A percentile compares a stretch with the other conserved stretches of the same genome.
Evolutionary conservation across 2,888 invertebrate genomes (phyloP).

Genomic region (Drosophila suboccidentalis): DNA sequence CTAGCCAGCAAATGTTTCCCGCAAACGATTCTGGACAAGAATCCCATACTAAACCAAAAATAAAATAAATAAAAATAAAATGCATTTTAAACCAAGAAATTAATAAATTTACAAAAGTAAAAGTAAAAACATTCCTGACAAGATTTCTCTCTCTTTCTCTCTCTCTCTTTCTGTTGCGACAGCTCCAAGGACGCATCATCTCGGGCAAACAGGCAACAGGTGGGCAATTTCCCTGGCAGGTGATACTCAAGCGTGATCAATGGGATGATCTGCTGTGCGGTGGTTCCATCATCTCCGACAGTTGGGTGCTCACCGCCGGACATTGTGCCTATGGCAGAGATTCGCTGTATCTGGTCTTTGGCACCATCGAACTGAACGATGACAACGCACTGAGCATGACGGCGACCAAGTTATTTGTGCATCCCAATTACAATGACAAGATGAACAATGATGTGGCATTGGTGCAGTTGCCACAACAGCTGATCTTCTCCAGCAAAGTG

Average conservation of each 20-base stretch:
- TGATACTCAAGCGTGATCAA: slow-evolving; percentile 77
- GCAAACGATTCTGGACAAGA: too few species aligned
- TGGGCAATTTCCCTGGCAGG: slow-evolving; percentile 84
- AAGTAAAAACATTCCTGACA: not conserved
- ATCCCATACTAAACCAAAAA: too few species aligned
- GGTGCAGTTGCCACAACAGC: slow-evolving; percentile 69
- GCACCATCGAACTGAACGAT: slow-evolving; percentile 69
- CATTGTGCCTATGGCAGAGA: slow-evolving; percentile 77
- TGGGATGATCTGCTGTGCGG: slow-evolving; percentile 81
- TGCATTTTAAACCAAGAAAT: too few species aligned
- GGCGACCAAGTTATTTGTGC: slow-evolving; percentile 66
- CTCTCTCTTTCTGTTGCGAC: not conserved
- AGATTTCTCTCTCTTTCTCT: not conserved
- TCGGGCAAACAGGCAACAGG: slow-evolving; percentile 66
- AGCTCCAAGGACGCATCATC: slow-evolving; percentile 76
- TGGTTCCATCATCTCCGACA: slow-evolving; percentile 78
- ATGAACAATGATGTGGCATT: slow-evolving; percentile 83
- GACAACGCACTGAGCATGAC: slow-evolving; percentile 69
- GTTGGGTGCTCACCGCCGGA: slow-evolving; percentile 84
- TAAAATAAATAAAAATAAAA: too few species aligned
- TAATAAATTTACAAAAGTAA: too few species aligned
- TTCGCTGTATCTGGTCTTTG: slow-evolving; percentile 77
- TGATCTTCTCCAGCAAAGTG: slow-evolving; percentile 67
- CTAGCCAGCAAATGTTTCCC: too few species aligned
- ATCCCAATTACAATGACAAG: slow-evolving; percentile 79